Evolutionary conservation across 2,113 vertebrate species (phyloP), one percentile per base, ranked within the genome.

Genomic region (Dipodomys merriami): DNA sequence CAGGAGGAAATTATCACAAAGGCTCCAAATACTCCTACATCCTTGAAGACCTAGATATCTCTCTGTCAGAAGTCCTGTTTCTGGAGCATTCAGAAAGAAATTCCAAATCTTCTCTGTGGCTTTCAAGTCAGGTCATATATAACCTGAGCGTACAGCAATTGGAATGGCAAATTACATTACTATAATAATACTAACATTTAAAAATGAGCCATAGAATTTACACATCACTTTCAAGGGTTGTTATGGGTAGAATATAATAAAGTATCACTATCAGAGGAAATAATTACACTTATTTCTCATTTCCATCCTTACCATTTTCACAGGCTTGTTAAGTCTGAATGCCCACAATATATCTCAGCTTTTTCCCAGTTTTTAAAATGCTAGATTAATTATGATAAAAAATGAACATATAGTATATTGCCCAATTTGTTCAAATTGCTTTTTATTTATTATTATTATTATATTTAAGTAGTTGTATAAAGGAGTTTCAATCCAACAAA

Each of bases 371-470:
- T 77, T 62, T 29, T n/a, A 64, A n/a, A 89, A 74, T 46, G 4
- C 18, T 82, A 2, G 0, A 15, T 33, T 60, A 49, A 49, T 88
- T 35, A 84, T n/a, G 69, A 88, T 20, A 83, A 83, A 83, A 74
- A 35, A 16, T 27, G 46, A 60, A 94, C 35, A 62, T 60, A 65
- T 12, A 86, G 7, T 27, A 33, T 30, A 11, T 60, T 78, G 1
- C 35, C 94, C n/a, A 73, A 90, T 74, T 93, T 83, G 11, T 73
- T 92, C 62, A 79, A 73, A 29, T 67, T 86, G 93, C 33, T 91
- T 39, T 53, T 91, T 46, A 49, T 39, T 57, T 57, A 13, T 49
- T 49, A 49, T 49, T 49, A 57, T 57, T 16, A 57, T 57, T 16
- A 57, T 57, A 11, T 57, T 57, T 57, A 57, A 57, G 53, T 57